Percentiles rank a stretch among this genome's conserved stretches.
These are phyloP conservation scores for Aromia moschata DNA, from an alignment of 2,888 invertebrate genomes.

Conservation along the genomic window DNA sequence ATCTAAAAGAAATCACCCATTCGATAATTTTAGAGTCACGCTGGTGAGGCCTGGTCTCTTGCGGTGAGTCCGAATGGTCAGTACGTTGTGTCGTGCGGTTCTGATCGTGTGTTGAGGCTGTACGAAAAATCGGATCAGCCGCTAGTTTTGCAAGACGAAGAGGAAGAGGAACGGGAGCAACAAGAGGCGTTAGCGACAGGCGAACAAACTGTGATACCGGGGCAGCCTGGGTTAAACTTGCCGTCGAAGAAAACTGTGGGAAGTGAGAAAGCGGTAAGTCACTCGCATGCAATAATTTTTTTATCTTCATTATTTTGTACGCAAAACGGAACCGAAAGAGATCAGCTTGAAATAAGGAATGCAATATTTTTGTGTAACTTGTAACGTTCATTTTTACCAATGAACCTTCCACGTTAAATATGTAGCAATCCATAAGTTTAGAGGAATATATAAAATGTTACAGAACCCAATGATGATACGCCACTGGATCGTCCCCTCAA, in stretches of 20 bases:
- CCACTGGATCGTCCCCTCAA: too few species aligned
- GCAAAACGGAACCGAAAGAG: too few species aligned
- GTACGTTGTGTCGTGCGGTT: slow-evolving; percentile 81
- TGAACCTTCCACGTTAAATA: too few species aligned
- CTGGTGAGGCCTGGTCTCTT: slow-evolving; percentile 80
- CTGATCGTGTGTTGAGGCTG: slow-evolving; percentile 86
- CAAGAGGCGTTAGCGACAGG: slow-evolving; percentile 78
- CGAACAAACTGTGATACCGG: slow-evolving; percentile 74
- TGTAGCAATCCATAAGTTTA: too few species aligned
- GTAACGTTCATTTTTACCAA: too few species aligned
- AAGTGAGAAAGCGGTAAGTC: slow-evolving; percentile 83
- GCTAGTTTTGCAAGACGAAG: slow-evolving; percentile 90
- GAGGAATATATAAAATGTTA: too few species aligned
- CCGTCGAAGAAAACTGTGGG: slow-evolving; percentile 90
- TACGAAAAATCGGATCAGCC: slow-evolving; percentile 89
- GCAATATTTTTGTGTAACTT: too few species aligned
- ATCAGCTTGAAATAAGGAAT: too few species aligned
- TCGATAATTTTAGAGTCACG: slow-evolving; percentile 76
- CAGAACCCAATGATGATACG: too few species aligned
- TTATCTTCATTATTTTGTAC: too few species aligned
- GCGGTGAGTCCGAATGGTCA: slow-evolving; percentile 84
- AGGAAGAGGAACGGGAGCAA: slow-evolving; percentile 86
- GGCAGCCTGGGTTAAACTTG: slow-evolving; percentile 76
- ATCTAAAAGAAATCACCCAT: too few species aligned
- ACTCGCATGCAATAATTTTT: too few species aligned